Conservation (phyloP, 2,888 invertebrate species). For the Rhingia campestris region DNA sequence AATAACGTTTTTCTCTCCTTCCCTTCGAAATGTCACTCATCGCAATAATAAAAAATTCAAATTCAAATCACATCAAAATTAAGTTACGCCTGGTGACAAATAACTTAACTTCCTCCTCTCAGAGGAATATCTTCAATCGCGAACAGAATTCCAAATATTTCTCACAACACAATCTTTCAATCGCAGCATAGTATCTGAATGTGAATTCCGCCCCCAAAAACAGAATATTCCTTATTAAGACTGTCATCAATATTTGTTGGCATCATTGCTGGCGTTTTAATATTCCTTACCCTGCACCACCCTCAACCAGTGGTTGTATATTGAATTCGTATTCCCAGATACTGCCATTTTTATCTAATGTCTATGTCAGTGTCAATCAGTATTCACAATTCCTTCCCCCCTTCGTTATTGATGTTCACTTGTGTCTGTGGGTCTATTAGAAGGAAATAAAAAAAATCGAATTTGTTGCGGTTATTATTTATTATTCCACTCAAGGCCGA, state of each 20-base stretch:
- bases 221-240: constrained; percentile 54
- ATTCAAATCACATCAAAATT: constrained; percentile 36
- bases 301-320: constrained; percentile 8
- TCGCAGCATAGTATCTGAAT: constrained; percentile 2
- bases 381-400: constrained; percentile 30
- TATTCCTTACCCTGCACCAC: background rate
- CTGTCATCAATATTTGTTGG: constrained; percentile 32
- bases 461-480: constrained; percentile 51
- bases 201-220: background rate
- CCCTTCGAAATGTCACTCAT: too few species aligned
- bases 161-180: constrained; percentile 10
- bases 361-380: constrained; percentile 61
- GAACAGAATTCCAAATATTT: constrained; percentile 58
- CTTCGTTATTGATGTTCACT: constrained; percentile 44
- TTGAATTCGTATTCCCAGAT: constrained; percentile 1
- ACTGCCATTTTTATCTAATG: constrained; percentile 46
- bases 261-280: constrained; percentile 36
- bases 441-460: constrained; percentile 40
- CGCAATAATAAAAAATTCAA: background rate
- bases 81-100: constrained; percentile 23
- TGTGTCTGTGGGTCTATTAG: constrained; percentile 46
- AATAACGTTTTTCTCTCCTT: too few species aligned
- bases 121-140: constrained; percentile 5
- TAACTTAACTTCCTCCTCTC: constrained; percentile 10
- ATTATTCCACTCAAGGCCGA: constrained; percentile 46